Evolutionary conservation across 2,888 invertebrate genomes (phyloP), one percentile per base, ranked within the genome.

Genomic region (Hypomecis atomaria): DNA sequence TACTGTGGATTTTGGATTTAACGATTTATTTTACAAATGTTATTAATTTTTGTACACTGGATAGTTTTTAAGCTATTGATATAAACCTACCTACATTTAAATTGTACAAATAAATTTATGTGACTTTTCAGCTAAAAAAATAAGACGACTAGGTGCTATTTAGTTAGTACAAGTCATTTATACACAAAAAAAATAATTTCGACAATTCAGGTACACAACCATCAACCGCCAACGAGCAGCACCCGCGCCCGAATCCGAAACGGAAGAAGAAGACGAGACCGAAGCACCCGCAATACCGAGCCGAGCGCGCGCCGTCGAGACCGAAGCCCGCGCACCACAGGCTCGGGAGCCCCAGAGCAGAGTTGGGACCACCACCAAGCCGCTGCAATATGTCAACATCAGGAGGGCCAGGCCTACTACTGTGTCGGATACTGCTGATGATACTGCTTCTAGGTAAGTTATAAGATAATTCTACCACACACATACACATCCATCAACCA

Each of bases 361-460:
- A 5, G 77, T 82, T 0, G 85, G 81, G 8, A 86, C 88, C 13
- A 87, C 89, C 1, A 76, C 86, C 7, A 94, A 91, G 7, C 85
- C 89, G 11, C 75, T 93, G 57, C 95, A 96, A 69, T 97, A 97
- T 74, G 95, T 96, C 0, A 96, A 95, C 59, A 96, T 96, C 37
- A 89, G 95, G 52, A 92, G 97, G 66, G 93, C 95, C 0, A 93
- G 94, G 74, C 95, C 94, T 10, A 89, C 93, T 0, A 92, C 75
- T 0, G 79, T 84, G 0, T 77, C 84, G 0, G 89, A 89, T 11
- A 81, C 86, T 10, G 86, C 85, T 61, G 90, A 90, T 75, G 89
- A 91, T 60, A 79, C 85, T 34, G 88, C 86, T 55, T 88, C 90
- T 4, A 88, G 89, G 89, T 89, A 64, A 71, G 63, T 36, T 23